Evolutionary conservation across 92 coral and sea anemone genomes (phyloP).

Genomic region (Pocillopora grandis): DNA sequence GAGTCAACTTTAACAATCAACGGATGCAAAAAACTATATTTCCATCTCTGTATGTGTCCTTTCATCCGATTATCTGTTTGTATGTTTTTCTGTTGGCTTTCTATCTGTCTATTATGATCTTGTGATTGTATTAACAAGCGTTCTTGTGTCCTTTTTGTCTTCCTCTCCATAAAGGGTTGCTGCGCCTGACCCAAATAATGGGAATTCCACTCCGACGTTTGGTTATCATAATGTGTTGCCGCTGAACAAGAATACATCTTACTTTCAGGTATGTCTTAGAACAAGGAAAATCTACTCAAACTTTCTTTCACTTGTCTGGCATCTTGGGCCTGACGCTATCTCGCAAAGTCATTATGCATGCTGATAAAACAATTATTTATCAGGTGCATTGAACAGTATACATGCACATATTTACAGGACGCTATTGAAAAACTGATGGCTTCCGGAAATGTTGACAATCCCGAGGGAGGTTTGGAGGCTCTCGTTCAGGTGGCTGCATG

Average conservation of each 20-base stretch:
- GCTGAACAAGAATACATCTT: constrained; percentile 36
- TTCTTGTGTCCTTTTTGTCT: neutral
- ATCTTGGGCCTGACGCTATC: too few relatives aligned
- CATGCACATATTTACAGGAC: constrained; percentile 3
- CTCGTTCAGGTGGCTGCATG: constrained; percentile 90
- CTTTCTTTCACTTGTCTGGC: too few relatives aligned
- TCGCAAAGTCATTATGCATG: too few relatives aligned
- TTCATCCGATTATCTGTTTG: too few relatives aligned
- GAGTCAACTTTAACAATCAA: too few relatives aligned
- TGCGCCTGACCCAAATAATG: constrained; percentile 40
- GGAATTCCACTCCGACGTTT: constrained; percentile 55
- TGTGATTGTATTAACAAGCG: too few relatives aligned
- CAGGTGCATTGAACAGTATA: neutral
- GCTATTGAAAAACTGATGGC: constrained; percentile 45
- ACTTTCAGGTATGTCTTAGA: constrained; percentile 49
- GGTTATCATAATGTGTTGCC: constrained; percentile 61
- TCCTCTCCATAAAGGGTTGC: constrained; percentile 22
- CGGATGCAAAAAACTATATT: too few relatives aligned
- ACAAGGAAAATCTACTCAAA: neutral
- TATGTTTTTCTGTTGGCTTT: neutral
- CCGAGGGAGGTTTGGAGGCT: constrained; percentile 91
- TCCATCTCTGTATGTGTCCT: too few relatives aligned
- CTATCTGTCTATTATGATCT: neutral
- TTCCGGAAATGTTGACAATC: constrained; percentile 82
- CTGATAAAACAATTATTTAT: too few relatives aligned